These are phyloP conservation scores for Ploceus nigricollis DNA, from an alignment of 2,113 vertebrate genomes.

Conservation along the genomic window DNA sequence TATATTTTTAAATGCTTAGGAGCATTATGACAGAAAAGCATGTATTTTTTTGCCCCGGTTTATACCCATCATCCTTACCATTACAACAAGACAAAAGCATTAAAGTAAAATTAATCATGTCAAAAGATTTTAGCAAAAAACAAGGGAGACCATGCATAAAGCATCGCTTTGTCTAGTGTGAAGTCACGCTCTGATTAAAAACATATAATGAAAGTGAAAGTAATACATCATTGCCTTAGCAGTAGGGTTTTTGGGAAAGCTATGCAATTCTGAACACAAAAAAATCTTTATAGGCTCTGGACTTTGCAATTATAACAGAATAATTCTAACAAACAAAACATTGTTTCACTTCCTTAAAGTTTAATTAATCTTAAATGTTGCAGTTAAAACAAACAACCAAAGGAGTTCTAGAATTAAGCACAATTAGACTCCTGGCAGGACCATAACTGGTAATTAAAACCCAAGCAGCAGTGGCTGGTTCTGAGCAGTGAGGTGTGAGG, in stretches of 20 bases:
- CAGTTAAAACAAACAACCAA: background rate
- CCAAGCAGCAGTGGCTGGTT: background rate
- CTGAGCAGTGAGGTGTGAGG: background rate
- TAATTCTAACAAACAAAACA: constrained; percentile 54
- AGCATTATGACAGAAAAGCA: constrained; percentile 74
- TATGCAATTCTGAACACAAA: constrained; percentile 70
- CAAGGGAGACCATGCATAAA: constrained; percentile 92
- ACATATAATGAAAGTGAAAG: constrained; percentile 99
- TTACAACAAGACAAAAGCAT: constrained; percentile 88
- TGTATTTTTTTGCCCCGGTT: constrained; percentile 76
- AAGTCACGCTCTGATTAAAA: constrained; percentile 99
- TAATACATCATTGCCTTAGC: constrained; percentile 98
- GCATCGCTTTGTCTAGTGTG: constrained; percentile 89
- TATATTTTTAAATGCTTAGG: constrained; percentile 78
- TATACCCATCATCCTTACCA: constrained; percentile 81
- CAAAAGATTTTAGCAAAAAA: constrained; percentile 94
- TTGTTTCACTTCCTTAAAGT: constrained; percentile 26
- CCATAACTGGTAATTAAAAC: constrained; percentile 28
- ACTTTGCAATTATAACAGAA: constrained; percentile 58
- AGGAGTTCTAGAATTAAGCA: constrained; percentile 38
- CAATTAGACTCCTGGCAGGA: background rate
- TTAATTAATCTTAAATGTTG: constrained; percentile 32
- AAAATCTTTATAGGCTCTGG: constrained; percentile 57
- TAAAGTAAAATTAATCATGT: constrained; percentile 95
- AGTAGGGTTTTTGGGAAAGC: constrained; percentile 76